A percentile compares a stretch with the other conserved stretches of the same genome.
These are phyloP conservation scores for Notospermus geniculatus DNA, from an alignment of 1,140 invertebrate species.

Conservation along the genomic window DNA sequence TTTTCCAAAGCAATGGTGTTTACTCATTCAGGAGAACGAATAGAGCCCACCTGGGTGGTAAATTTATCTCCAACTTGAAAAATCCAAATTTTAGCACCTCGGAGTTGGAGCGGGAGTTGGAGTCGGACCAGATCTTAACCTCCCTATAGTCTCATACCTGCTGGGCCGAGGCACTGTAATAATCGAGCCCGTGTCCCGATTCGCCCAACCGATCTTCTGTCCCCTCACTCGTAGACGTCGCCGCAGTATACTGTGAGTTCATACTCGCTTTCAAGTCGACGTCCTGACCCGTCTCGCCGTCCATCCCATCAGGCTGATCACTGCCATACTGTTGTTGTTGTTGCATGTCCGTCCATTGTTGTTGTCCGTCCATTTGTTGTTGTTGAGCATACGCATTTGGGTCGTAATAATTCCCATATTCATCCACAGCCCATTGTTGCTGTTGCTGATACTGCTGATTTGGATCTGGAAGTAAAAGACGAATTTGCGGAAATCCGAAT, in stretches of 20 bases:
- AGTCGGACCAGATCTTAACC: no score
- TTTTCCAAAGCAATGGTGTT: no score
- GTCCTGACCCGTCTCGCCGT: neutral
- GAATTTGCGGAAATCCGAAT: no score
- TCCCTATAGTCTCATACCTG: neutral
- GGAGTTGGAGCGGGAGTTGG: no score
- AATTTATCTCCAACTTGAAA: no score
- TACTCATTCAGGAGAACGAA: no score
- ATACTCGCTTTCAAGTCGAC: conserved; percentile 10
- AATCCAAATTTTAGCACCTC: no score
- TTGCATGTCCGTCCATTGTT: conserved; percentile 9
- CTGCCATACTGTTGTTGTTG: conserved; percentile 16
- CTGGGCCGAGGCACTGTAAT: conserved; percentile 1
- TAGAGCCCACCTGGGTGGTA: no score
- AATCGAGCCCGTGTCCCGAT: neutral
- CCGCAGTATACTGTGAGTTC: conserved; percentile 10
- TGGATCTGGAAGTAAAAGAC: conserved; percentile 11
- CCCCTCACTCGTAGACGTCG: neutral
- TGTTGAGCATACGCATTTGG: conserved; percentile 2
- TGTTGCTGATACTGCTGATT: conserved; percentile 16
- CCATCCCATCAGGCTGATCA: conserved; percentile 18
- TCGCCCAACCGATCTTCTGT: neutral
- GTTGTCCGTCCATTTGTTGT: conserved; percentile 3
- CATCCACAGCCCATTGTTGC: neutral
- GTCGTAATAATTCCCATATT: neutral